Base-by-base conservation (phyloP, 2,888 invertebrate genomes). In the Bhutanitis thaidina region DNA sequence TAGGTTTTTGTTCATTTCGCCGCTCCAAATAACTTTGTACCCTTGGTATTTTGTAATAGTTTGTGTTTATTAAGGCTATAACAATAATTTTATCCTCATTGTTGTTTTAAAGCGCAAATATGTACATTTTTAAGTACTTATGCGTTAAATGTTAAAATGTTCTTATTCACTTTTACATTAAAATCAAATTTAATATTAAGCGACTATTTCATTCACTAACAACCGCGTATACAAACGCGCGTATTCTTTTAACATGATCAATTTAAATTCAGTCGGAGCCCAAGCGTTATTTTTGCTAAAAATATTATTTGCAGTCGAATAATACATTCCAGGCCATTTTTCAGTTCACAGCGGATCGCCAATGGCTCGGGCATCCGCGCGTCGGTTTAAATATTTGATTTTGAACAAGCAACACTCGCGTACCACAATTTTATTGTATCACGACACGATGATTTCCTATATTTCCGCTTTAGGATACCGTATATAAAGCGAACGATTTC, bases 391-490 rank as follows among this genome's bases (percentile, higher is more conserved):
- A 50, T 44, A 50, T 44, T 44, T 50, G 44, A 39, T 39, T 44
- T 39, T 14, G 38, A 25, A 44, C 44, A 35, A 44, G 34, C 44
- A 20, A 44, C 27, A 20, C 20, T 25, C 49, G 34, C 44, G 15
- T 35, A 50, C 44, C 43, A 12, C 43, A 50, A 39, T 44, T 39
- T 44, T 44, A 38, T 50, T 43, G 37, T 39, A 32, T 43, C 9
- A 15, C 16, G 12, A 32, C 8, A 44, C 43, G 8, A 37, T 20
- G 38, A 15, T 49, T 32, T 44, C 25, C 27, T 27, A 43, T 34
- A 7, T 43, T 38, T 39, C 14, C 32, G 25, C 44, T 44, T 44
- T 34, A 49, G 41, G 30, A 37, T 20, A 9, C 10, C 29, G 10
- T 13, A 7, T 25, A 15, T 16, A 7, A 20, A 20, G 2, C 38